phyloP scores from a whole-genome alignment of 2,888 invertebrate genomes.

The Phaonia tiefii region DNA sequence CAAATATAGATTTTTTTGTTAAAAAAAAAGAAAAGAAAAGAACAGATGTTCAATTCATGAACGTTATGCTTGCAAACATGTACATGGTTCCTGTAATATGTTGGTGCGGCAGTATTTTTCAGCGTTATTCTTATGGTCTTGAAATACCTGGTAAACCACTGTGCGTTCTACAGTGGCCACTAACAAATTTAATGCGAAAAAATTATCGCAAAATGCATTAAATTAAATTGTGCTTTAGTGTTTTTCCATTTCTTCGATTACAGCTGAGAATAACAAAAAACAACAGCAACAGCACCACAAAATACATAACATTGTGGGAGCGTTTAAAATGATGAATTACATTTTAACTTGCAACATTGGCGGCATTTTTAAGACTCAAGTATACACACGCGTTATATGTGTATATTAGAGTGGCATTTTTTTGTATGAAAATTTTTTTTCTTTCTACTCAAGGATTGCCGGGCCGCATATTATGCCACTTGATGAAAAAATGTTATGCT shows the following conservation, averaged over 20 bases:
- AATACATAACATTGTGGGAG: slow-evolving; percentile 66
- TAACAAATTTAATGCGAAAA: slow-evolving; percentile 17
- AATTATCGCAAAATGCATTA: slow-evolving; percentile 51
- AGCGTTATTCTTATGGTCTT: too few relatives aligned
- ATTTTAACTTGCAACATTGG: slow-evolving; percentile 69
- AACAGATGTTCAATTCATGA: too few relatives aligned
- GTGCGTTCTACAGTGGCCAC: background rate
- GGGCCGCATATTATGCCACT: too few relatives aligned
- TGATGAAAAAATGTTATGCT: too few relatives aligned
- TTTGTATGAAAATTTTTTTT: too few relatives aligned
- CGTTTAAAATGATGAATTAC: slow-evolving; percentile 72
- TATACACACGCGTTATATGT: slow-evolving; percentile 20
- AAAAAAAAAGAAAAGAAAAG: too few relatives aligned
- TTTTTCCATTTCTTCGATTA: slow-evolving; percentile 63
- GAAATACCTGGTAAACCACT: background rate
- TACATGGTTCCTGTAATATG: too few relatives aligned
- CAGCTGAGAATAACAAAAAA: slow-evolving; percentile 39
- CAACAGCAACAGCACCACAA: background rate
- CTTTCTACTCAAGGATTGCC: too few relatives aligned
- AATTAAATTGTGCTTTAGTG: slow-evolving; percentile 70
- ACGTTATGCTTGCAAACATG: too few relatives aligned
- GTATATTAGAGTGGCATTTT: too few relatives aligned
- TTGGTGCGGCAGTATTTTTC: too few relatives aligned
- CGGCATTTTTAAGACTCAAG: slow-evolving; percentile 62
- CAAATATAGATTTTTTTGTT: too few relatives aligned